Percentiles rank a stretch among this genome's conserved stretches.
Evolutionary conservation across 2,797 vertebrate genomes (phyloP).

Genomic region (Hippopotamyrus pictus): DNA sequence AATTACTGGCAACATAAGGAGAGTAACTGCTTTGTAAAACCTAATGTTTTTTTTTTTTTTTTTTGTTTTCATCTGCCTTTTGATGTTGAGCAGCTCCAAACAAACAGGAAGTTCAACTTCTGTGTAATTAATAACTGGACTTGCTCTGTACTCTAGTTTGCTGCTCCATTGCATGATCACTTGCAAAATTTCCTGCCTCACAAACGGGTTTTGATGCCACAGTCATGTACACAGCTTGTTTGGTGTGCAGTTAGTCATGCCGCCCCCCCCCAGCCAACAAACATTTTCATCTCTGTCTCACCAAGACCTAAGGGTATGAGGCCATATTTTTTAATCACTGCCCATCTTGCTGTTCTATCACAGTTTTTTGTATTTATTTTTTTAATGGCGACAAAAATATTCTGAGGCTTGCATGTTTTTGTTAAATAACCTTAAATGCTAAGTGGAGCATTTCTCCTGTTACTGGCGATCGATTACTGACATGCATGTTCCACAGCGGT

Average conservation of each 20-base stretch:
- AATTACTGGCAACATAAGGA: background rate
- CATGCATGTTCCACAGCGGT: background rate
- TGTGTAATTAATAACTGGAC: background rate
- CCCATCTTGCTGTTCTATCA: background rate
- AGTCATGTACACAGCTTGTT: background rate
- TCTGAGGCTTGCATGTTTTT: background rate
- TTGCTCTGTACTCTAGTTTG: background rate
- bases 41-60: background rate
- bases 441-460: background rate
- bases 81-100: background rate
- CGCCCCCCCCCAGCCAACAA: background rate
- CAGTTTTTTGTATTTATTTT: background rate
- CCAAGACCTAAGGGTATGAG: background rate
- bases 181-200: background rate
- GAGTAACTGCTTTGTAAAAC: background rate
- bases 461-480: background rate
- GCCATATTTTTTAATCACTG: background rate
- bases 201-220: background rate
- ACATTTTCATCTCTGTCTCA: background rate
- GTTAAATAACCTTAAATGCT: background rate
- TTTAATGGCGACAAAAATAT: background rate
- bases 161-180: background rate
- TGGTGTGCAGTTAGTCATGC: background rate
- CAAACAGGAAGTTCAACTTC: background rate
- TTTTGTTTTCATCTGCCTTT: background rate